These are phyloP conservation scores for Calycopis cecrops DNA, from an alignment of 1,140 invertebrate species.

Conservation along the genomic window DNA sequence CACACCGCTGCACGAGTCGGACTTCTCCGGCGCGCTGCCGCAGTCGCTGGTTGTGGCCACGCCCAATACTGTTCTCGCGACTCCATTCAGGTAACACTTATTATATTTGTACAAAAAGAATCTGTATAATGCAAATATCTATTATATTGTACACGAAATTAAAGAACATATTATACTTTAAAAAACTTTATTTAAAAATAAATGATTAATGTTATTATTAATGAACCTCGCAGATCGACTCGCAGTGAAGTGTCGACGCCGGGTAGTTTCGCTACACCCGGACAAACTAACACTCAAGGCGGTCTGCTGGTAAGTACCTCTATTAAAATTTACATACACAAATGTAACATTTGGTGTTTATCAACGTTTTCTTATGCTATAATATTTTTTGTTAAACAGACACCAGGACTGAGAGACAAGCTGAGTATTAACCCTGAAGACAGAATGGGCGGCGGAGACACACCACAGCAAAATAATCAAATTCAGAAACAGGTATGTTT, in stretches of 20 bases:
- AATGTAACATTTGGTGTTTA: background rate
- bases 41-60: conserved; percentile 85
- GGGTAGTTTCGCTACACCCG: conserved; percentile 65
- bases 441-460: conserved; percentile 80
- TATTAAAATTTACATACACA: conserved; percentile 9
- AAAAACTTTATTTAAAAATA: too few species aligned
- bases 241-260: conserved; percentile 70
- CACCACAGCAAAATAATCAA: conserved; percentile 77
- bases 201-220: too few species aligned
- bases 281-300: conserved; percentile 47
- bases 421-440: conserved; percentile 96
- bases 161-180: too few species aligned
- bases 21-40: conserved; percentile 91
- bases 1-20: conserved; percentile 91
- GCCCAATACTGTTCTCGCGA: conserved; percentile 95
- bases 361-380: background rate
- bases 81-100: conserved; percentile 93
- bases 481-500: conserved; percentile 78
- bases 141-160: too few species aligned
- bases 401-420: conserved; percentile 88
- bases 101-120: too few species aligned
- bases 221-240: conserved; percentile 46
- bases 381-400: conserved; percentile 30
- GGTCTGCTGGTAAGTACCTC: conserved; percentile 37
- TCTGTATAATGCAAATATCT: too few species aligned